These are phyloP conservation scores for Herpetotheres cachinnans DNA, from an alignment of 2,113 vertebrate species.

Conservation along the genomic window DNA sequence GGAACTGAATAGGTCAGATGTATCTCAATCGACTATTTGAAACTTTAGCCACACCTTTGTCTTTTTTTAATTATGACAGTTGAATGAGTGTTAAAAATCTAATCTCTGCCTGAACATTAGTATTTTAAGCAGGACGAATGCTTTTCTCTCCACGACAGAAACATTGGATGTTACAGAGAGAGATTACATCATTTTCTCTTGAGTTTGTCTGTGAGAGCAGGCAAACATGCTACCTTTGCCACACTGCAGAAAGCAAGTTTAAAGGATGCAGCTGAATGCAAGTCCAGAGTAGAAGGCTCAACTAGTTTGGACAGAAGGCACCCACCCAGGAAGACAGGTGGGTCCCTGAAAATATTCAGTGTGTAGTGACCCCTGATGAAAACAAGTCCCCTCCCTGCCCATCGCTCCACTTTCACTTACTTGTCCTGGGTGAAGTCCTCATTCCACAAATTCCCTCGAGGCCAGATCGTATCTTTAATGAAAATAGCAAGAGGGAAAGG, in stretches of 20 bases:
- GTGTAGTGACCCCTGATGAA: neutral
- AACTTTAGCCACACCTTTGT: neutral
- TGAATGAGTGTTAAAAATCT: neutral
- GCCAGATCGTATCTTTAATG: neutral
- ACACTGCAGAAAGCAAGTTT: neutral
- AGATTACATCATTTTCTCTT: neutral
- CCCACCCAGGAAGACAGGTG: no score
- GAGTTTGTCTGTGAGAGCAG: neutral
- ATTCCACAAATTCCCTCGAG: neutral
- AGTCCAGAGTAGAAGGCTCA: neutral
- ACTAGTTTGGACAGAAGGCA: neutral
- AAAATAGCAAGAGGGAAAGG: neutral
- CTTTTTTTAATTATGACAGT: neutral
- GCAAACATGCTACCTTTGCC: neutral
- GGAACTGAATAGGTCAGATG: neutral
- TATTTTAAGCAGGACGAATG: neutral
- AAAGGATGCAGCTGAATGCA: neutral
- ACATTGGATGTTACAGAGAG: neutral
- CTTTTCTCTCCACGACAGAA: neutral
- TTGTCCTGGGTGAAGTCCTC: neutral
- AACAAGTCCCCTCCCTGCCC: neutral
- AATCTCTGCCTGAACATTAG: accelerated
- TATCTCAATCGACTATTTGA: neutral
- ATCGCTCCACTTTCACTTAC: neutral
- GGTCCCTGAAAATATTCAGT: neutral